These are phyloP conservation scores for Chionomys nivalis DNA, from an alignment of 2,113 vertebrate genomes.

Conservation along the genomic window DNA sequence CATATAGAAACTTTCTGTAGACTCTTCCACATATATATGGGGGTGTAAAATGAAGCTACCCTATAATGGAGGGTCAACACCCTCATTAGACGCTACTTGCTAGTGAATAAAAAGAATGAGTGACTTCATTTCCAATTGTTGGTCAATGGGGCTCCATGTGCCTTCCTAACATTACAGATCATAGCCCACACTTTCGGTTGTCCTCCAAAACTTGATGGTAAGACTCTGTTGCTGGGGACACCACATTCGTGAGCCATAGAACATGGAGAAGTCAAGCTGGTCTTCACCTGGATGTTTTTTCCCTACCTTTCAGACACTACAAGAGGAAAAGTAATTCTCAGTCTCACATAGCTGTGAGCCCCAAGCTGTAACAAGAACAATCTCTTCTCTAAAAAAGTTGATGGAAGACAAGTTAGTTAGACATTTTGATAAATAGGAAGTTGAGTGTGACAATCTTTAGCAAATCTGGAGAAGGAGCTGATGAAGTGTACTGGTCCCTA, in stretches of 20 bases:
- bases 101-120: neutral
- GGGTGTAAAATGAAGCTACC: neutral
- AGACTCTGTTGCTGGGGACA: neutral
- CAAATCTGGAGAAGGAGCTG: neutral
- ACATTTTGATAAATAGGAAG: neutral
- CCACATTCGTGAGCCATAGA: neutral
- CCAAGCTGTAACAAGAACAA: neutral
- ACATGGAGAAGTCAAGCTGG: neutral
- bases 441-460: neutral
- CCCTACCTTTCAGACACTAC: neutral
- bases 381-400: neutral
- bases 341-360: neutral
- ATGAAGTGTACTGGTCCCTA: fast-evolving
- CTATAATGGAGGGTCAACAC: neutral
- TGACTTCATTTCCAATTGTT: neutral
- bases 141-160: neutral
- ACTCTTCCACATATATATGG: neutral
- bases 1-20: neutral
- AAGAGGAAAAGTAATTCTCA: neutral
- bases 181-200: neutral
- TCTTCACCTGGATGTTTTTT: neutral
- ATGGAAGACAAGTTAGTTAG: neutral
- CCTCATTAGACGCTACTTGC: neutral
- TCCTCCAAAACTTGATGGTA: neutral
- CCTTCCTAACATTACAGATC: neutral